phyloP scores from a whole-genome alignment of 2,797 vertebrate genomes.

The Mus caroli region DNA sequence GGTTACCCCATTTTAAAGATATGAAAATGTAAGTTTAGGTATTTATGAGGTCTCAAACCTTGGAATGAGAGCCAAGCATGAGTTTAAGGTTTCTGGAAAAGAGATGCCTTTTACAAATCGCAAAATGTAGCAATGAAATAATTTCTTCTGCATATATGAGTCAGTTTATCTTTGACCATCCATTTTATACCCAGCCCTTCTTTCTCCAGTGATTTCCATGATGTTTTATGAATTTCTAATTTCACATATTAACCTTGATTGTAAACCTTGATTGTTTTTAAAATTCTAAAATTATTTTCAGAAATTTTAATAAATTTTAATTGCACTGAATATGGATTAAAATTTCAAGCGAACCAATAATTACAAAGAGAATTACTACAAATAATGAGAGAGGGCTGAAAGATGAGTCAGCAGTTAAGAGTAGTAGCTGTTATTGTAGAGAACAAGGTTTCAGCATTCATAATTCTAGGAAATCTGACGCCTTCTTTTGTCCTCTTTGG shows the following conservation, averaged over 20 bases:
- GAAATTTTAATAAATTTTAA: constrained; percentile 4
- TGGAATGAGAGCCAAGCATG: neutral
- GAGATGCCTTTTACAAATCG: constrained; percentile 7
- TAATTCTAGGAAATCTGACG: neutral
- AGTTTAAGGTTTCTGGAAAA: neutral
- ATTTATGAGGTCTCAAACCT: neutral
- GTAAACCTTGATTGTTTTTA: neutral
- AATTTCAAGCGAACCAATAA: neutral
- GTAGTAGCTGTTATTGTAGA: neutral
- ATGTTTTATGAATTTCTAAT: neutral
- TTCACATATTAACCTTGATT: constrained; percentile 24
- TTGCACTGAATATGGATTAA: neutral
- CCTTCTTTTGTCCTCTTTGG: neutral
- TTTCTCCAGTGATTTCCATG: neutral
- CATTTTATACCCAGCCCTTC: neutral
- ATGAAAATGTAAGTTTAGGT: neutral
- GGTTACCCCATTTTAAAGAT: neutral
- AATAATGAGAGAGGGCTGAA: neutral
- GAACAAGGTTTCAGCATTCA: neutral
- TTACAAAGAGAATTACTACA: neutral
- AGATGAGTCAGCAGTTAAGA: neutral
- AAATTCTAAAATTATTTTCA: neutral
- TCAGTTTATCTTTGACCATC: neutral
- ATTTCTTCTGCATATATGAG: neutral
- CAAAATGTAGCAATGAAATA: neutral